Percentiles rank a stretch among this genome's conserved stretches.
Conservation (phyloP, 2,797 vertebrate species). For the Myioborus miniatus region DNA sequence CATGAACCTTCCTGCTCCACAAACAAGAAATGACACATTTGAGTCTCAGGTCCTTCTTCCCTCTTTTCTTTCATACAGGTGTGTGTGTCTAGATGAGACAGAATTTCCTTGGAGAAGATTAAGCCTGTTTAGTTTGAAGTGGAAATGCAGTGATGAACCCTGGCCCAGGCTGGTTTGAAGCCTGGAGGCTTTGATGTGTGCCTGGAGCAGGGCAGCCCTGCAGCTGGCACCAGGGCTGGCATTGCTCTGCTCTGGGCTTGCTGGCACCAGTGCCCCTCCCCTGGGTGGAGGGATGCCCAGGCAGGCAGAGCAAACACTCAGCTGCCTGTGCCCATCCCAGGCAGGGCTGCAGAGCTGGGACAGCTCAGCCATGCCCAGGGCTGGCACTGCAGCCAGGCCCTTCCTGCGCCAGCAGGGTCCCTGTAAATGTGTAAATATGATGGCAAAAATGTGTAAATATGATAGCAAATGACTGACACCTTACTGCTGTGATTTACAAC, state of each 20-base stretch:
- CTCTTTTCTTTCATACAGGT: not conserved
- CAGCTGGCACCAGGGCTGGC: not conserved
- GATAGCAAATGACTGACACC: not conserved
- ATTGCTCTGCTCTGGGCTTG: rapidly evolving
- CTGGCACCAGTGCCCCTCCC: rapidly evolving
- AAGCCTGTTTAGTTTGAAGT: not conserved
- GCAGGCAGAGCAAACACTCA: not conserved
- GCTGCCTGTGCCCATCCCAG: rapidly evolving
- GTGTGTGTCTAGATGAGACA: not conserved
- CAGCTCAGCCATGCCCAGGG: rapidly evolving
- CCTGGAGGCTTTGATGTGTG: not conserved
- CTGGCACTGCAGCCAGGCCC: not conserved
- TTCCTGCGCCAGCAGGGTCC: not conserved
- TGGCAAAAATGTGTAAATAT: no score
- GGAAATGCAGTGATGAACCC: not conserved
- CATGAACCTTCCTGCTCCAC: not conserved
- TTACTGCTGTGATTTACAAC: not conserved
- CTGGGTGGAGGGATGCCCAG: not conserved
- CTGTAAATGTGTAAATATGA: not conserved
- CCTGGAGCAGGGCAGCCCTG: not conserved
- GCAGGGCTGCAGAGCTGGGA: not conserved
- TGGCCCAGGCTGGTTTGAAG: not conserved
- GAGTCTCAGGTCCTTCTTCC: not conserved
- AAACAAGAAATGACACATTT: not conserved
- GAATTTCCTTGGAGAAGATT: not conserved